Conservation (phyloP, 2,797 vertebrate species). For the Syncerus caffer region DNA sequence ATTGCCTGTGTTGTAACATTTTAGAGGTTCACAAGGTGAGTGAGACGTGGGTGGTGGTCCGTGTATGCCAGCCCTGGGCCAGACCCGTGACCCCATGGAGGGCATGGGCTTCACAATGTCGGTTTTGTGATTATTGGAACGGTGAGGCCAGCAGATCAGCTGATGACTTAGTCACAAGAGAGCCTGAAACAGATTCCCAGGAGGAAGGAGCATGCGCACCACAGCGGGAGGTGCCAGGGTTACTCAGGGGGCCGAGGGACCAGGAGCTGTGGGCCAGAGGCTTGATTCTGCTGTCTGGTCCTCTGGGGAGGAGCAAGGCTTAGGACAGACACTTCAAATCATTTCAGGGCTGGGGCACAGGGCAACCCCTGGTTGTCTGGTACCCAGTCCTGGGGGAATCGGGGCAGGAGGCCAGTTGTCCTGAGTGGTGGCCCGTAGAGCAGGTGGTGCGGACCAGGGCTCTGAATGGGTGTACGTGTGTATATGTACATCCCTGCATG, state of each 20-base stretch:
- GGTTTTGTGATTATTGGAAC: fast-evolving
- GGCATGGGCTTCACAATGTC: fast-evolving
- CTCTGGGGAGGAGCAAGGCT: not conserved
- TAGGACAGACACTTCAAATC: too few relatives aligned
- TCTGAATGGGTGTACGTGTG: not conserved
- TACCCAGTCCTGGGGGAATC: too few relatives aligned
- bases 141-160: not conserved
- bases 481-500: not conserved
- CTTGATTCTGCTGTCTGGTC: not conserved
- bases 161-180: not conserved
- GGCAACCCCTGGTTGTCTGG: not conserved
- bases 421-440: not conserved
- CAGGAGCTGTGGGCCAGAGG: not conserved
- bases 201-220: not conserved
- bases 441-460: not conserved
- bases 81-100: fast-evolving
- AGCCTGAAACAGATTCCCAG: not conserved
- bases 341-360: not conserved
- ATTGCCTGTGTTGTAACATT: not conserved
- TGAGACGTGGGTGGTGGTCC: fast-evolving
- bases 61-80: fast-evolving
- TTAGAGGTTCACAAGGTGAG: not conserved
- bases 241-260: fast-evolving
- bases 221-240: not conserved
- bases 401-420: not conserved